A percentile compares a stretch with the other conserved stretches of the same genome.
These are phyloP conservation scores for Rutpela maculata DNA, from an alignment of 2,888 invertebrate genomes.

Conservation along the genomic window DNA sequence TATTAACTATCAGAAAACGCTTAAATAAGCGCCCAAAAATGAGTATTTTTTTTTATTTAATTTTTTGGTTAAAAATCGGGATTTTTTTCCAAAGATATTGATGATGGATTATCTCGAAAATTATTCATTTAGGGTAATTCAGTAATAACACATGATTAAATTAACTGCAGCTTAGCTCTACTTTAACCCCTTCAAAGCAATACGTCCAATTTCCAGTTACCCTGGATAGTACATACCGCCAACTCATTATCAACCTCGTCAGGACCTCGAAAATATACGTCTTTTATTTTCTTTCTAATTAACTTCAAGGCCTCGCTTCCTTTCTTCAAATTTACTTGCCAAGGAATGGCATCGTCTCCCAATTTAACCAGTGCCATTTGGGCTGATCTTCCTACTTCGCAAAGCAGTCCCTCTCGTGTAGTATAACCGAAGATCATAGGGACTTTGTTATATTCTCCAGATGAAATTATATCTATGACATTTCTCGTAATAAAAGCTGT, in stretches of 20 bases:
- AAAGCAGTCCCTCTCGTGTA: slow-evolving; percentile 66
- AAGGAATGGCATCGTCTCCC: slow-evolving; percentile 50
- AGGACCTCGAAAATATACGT: slow-evolving; percentile 23
- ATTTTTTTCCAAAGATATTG: too few species aligned
- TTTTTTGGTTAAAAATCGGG: too few species aligned
- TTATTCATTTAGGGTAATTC: too few species aligned
- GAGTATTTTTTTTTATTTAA: too few species aligned
- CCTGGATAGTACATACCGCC: slow-evolving; percentile 33
- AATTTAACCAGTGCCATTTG: slow-evolving; percentile 34
- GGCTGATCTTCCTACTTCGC: slow-evolving; percentile 52
- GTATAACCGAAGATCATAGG: slow-evolving; percentile 69
- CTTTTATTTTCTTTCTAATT: slow-evolving; percentile 70
- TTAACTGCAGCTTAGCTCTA: too few species aligned
- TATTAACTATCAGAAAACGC: too few species aligned
- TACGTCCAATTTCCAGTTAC: too few species aligned
- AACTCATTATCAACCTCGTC: slow-evolving; percentile 21
- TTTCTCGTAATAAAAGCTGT: slow-evolving; percentile 63
- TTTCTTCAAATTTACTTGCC: slow-evolving; percentile 53
- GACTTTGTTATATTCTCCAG: slow-evolving; percentile 67
- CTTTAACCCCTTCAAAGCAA: too few species aligned
- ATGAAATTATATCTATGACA: slow-evolving; percentile 62
- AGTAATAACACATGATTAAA: too few species aligned
- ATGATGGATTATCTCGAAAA: too few species aligned
- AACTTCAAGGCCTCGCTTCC: slow-evolving; percentile 55
- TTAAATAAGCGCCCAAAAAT: too few species aligned